These are phyloP conservation scores for Mus caroli DNA, from an alignment of 2,797 vertebrate species.

Conservation along the genomic window DNA sequence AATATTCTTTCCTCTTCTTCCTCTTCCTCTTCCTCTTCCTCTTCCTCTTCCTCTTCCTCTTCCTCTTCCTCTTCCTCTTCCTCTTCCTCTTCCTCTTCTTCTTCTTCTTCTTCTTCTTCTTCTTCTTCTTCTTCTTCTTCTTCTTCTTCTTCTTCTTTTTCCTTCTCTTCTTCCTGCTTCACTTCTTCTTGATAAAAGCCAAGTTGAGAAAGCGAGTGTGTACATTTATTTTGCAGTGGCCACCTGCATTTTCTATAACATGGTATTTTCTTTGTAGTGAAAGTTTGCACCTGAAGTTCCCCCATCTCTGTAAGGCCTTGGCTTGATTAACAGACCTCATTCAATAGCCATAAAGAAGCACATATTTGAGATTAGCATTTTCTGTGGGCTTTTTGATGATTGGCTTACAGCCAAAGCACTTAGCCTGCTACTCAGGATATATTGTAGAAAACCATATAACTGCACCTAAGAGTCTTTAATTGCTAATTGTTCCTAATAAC, in stretches of 20 bases:
- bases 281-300: background rate
- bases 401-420: slow-evolving; percentile 80
- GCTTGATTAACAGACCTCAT: slow-evolving; percentile 73
- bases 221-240: background rate
- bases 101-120: background rate
- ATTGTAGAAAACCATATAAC: slow-evolving; percentile 75
- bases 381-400: slow-evolving; percentile 72
- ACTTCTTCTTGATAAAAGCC: background rate
- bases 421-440: slow-evolving; percentile 73
- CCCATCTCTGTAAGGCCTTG: background rate
- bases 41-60: too few species aligned
- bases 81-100: fast-evolving
- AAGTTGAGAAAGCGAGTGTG: background rate
- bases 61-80: too few species aligned
- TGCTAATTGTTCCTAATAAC: slow-evolving; percentile 82
- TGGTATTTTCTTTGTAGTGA: background rate
- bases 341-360: slow-evolving; percentile 71
- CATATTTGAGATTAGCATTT: slow-evolving; percentile 77
- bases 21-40: fast-evolving
- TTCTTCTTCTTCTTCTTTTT: background rate
- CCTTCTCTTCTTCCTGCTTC: background rate
- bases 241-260: background rate
- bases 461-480: slow-evolving; percentile 74
- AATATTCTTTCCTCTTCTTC: fast-evolving
- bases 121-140: fast-evolving